phyloP scores from a whole-genome alignment of 1,140 invertebrate genomes.

The Drosophila saltans region DNA sequence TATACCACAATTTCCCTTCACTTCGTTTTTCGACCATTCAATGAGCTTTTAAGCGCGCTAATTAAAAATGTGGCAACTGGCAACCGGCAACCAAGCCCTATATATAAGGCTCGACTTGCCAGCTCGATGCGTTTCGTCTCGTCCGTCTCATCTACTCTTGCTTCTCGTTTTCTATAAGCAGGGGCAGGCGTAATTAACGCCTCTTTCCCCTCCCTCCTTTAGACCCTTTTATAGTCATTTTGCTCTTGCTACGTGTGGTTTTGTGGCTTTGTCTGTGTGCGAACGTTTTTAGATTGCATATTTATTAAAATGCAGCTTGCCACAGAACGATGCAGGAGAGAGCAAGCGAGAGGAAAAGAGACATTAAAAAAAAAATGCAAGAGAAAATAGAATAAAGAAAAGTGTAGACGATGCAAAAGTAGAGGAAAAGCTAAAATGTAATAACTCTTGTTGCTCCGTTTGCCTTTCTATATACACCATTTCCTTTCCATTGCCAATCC shows the following conservation, averaged over 20 bases:
- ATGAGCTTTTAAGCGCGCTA: slow-evolving; percentile 79
- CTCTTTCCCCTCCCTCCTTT: slow-evolving; percentile 36
- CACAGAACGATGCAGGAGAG: slow-evolving; percentile 8
- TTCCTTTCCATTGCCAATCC: background rate
- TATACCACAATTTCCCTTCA: background rate
- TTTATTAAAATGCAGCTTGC: slow-evolving; percentile 76
- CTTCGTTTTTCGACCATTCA: slow-evolving; percentile 56
- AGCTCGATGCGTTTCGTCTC: background rate
- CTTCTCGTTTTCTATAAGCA: slow-evolving; percentile 65
- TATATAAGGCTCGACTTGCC: background rate
- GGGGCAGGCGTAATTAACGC: slow-evolving; percentile 68
- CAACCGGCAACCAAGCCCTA: slow-evolving; percentile 56
- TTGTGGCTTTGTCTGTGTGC: slow-evolving; percentile 55
- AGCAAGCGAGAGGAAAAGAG: background rate
- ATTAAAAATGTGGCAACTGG: slow-evolving; percentile 78
- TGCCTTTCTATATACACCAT: slow-evolving; percentile 23
- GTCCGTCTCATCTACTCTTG: slow-evolving; percentile 41
- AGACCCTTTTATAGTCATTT: background rate
- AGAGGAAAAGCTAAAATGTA: slow-evolving; percentile 71
- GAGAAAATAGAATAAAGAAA: slow-evolving; percentile 12
- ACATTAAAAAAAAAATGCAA: background rate
- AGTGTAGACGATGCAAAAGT: slow-evolving; percentile 40
- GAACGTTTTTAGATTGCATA: slow-evolving; percentile 73
- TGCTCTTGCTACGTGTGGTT: slow-evolving; percentile 35
- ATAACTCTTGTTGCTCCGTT: slow-evolving; percentile 70